phyloP scores from a whole-genome alignment of 2,797 vertebrate genomes.

The Myotis pilosus region DNA sequence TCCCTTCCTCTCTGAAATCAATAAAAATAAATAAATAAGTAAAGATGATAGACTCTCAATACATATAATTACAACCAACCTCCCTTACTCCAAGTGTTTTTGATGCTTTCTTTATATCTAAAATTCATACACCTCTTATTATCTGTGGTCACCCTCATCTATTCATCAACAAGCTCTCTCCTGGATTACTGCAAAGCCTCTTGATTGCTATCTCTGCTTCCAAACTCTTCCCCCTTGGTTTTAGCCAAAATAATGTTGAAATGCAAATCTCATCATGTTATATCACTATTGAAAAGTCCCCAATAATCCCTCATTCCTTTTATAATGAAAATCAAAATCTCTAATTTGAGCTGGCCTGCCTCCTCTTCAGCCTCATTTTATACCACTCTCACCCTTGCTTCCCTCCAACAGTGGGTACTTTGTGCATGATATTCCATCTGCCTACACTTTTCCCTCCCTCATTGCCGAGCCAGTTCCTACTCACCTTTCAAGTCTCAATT shows the following conservation, averaged over 20 bases:
- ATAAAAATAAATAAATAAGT: neutral
- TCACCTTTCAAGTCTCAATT: neutral
- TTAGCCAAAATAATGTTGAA: conserved; percentile 5
- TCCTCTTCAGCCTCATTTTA: neutral
- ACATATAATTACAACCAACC: neutral
- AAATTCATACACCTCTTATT: neutral
- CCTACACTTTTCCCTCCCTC: neutral
- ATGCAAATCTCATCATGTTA: neutral
- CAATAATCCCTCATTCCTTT: neutral
- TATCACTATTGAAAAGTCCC: neutral
- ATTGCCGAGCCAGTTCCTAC: neutral
- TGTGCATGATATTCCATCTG: neutral
- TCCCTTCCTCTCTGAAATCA: neutral
- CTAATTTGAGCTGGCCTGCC: neutral
- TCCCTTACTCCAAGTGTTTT: neutral
- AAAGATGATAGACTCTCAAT: neutral
- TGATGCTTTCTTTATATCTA: neutral
- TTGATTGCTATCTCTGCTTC: neutral
- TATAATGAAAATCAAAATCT: neutral
- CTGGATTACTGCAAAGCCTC: neutral
- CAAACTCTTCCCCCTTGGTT: neutral
- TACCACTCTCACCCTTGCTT: neutral
- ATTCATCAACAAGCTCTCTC: neutral
- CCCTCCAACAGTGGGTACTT: neutral
- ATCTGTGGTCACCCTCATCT: neutral